Evolutionary conservation across 2,113 vertebrate species (phyloP), one percentile per base, ranked within the genome.

Genomic region (Vulpes ferrilata): DNA sequence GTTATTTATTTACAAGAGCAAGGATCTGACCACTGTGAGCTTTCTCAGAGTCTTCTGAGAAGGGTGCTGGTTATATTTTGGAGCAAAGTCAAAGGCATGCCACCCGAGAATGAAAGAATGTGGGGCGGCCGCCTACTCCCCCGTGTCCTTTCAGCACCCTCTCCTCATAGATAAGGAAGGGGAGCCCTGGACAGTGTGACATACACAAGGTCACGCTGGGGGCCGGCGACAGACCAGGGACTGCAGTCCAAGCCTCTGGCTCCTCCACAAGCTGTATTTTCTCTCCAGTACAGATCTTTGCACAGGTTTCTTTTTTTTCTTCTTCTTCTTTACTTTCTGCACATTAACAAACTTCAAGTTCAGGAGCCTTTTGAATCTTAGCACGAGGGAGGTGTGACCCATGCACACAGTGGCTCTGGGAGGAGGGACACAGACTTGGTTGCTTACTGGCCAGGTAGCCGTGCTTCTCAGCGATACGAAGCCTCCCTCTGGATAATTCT

Each of bases 1-100:
- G 2, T 78, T 51, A 84, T 78, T 96, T 65, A 74, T 95, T 95
- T 92, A 35, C 23, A 94, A 62, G 76, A 60, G 51, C 93, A 90
- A 85, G 43, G 43, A 43, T 43, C 43, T 95, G 78, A 73, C 19
- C 59, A 93, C 78, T 30, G 17, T 27, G 64, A 90, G 84, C 81
- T 91, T 60, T 69, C 32, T 88, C 13, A 20, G 17, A 57, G 38
- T 85, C 27, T 32, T 85, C 88, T 82, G 35, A 43, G 62, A 86
- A 94, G 80, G 35, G 9, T 38, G 65, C 20, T 32, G 25, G 20
- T 88, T 90, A 7, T 95, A 82, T 88, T 93, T 93, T 38, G 6
- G 76, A 90, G 17, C 15, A 88, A 76, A 90, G 94, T 53, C 23
- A 83, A 83, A 88, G 43, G 8, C 19, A 0, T 65, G 8, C 32